Evolutionary conservation across 2,797 vertebrate genomes (phyloP).

Genomic region (Ctenopoma kingsleyae): DNA sequence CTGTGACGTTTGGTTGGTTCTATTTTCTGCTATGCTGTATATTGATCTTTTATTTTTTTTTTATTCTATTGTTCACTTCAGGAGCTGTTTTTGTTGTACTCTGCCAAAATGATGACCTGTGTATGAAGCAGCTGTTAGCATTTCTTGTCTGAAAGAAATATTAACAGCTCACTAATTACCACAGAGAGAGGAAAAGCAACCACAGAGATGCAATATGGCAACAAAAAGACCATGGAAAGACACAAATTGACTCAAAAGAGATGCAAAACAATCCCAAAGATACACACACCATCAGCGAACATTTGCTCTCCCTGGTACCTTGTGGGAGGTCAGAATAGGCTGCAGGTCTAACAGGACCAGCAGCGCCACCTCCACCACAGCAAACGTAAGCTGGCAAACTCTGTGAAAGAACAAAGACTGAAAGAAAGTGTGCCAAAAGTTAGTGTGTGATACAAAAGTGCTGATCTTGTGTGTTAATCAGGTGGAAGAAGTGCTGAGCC

Average conservation of each 20-base stretch:
- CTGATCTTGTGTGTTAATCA: constrained; percentile 65
- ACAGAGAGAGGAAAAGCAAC: neutral
- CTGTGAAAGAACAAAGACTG: constrained; percentile 36
- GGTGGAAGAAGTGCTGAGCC: constrained; percentile 69
- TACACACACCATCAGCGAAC: constrained; percentile 13
- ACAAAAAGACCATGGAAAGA: neutral
- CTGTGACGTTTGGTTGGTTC: neutral
- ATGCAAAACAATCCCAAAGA: neutral
- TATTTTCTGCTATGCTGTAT: neutral
- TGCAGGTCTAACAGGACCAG: constrained; percentile 14
- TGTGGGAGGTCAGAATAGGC: neutral
- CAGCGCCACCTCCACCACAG: constrained; percentile 15
- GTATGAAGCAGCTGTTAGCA: neutral
- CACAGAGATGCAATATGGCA: neutral
- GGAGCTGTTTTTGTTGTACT: neutral
- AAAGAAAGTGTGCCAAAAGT: constrained; percentile 46
- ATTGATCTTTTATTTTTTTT: neutral
- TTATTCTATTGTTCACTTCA: neutral
- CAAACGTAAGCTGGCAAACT: constrained; percentile 33
- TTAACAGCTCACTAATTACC: neutral
- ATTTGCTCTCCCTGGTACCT: neutral
- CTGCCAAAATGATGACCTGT: neutral
- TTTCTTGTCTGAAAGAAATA: neutral
- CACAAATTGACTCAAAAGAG: neutral
- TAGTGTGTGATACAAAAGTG: constrained; percentile 62